Evolutionary conservation across 2,888 invertebrate species (phyloP).

Genomic region (Hydrotaea cyrtoneurina): DNA sequence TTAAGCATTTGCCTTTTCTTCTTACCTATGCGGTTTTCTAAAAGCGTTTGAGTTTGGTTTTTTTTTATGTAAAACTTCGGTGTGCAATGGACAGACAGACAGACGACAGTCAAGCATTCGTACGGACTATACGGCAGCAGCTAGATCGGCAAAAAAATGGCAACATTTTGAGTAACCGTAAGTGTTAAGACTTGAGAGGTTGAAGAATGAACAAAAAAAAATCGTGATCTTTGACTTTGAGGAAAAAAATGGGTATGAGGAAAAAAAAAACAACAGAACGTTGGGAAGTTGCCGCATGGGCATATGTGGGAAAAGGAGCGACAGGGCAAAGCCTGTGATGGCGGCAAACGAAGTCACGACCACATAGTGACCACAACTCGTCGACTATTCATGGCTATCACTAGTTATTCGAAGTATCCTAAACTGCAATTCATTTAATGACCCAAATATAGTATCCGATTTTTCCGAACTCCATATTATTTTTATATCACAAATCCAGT

Average conservation of each 20-base stretch:
- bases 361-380: too few species aligned
- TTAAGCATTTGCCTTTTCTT: slow-evolving; percentile 43
- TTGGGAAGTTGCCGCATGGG: background rate
- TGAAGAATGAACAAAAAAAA: slow-evolving; percentile 60
- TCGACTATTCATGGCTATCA: too few species aligned
- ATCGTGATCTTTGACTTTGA: slow-evolving; percentile 75
- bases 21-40: slow-evolving; percentile 27
- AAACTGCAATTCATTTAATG: too few species aligned
- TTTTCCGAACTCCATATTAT: too few species aligned
- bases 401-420: too few species aligned
- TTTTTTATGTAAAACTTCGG: slow-evolving; percentile 32
- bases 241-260: slow-evolving; percentile 11
- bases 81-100: background rate
- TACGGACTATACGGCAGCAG: background rate
- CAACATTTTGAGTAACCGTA: slow-evolving; percentile 66
- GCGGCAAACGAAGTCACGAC: too few species aligned
- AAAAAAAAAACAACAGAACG: background rate
- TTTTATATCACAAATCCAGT: too few species aligned
- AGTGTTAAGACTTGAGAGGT: slow-evolving; percentile 66
- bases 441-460: too few species aligned
- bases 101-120: background rate
- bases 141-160: slow-evolving; percentile 41
- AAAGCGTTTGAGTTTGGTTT: background rate
- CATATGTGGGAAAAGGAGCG: background rate
- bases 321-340: too few species aligned